A percentile compares a stretch with the other conserved stretches of the same genome.
Conservation (phyloP, 1,140 invertebrate species). For the Drosophila albomicans region DNA sequence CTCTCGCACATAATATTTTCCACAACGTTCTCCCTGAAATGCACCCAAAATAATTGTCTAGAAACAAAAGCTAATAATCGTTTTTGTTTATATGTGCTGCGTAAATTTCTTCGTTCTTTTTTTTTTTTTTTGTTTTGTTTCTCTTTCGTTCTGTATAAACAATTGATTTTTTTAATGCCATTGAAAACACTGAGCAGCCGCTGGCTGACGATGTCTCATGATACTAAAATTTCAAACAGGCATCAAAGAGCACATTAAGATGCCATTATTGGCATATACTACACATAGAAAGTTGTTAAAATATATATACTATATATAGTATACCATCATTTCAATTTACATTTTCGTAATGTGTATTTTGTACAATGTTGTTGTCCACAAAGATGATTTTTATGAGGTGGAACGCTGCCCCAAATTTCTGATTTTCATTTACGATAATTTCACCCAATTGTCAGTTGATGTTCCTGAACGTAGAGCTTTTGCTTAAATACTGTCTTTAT, state of each 20-base stretch:
- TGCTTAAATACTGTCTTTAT: background rate
- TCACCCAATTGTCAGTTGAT: constrained; percentile 10
- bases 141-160: constrained; percentile 55
- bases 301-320: background rate
- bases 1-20: constrained; percentile 18
- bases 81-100: constrained; percentile 57
- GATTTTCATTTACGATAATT: constrained; percentile 7
- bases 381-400: constrained; percentile 1
- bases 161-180: constrained; percentile 67
- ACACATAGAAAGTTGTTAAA: constrained; percentile 15
- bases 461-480: background rate
- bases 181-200: constrained; percentile 60
- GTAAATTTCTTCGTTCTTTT: constrained; percentile 8
- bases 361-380: constrained; percentile 18
- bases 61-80: constrained; percentile 67
- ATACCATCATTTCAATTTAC: constrained; percentile 9
- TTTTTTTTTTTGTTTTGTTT: constrained; percentile 12
- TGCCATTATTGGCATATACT: constrained; percentile 51
- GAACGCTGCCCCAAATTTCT: constrained; percentile 10
- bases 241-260: constrained; percentile 56
- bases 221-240: constrained; percentile 44
- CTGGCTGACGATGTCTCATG: constrained; percentile 44
- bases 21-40: constrained; percentile 19
- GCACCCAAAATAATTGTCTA: constrained; percentile 21
- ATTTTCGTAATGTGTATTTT: constrained; percentile 1